Conservation (phyloP, 2,113 vertebrate genomes). For the Scolopax mira region DNA sequence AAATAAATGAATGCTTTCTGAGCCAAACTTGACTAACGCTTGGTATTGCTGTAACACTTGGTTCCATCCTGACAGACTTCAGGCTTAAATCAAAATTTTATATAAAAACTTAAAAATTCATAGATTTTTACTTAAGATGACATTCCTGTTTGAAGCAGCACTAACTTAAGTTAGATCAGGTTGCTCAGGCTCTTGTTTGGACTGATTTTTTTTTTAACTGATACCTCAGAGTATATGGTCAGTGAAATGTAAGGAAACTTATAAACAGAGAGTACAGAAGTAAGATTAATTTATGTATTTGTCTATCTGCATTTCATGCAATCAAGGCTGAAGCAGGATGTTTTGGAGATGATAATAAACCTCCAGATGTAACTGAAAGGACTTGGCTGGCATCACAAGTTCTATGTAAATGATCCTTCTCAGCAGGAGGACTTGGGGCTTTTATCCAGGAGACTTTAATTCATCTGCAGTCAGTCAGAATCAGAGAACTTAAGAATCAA, state of each 20-base stretch:
- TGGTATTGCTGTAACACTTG: neutral
- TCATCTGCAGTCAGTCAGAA: neutral
- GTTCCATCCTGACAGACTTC: neutral
- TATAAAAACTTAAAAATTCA: neutral
- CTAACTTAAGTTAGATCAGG: neutral
- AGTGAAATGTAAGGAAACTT: neutral
- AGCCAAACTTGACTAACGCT: neutral
- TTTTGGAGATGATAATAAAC: neutral
- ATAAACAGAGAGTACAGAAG: neutral
- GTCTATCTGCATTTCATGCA: neutral
- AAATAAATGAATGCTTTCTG: neutral
- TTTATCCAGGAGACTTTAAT: neutral
- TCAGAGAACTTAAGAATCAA: neutral
- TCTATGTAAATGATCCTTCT: neutral
- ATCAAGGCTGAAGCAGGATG: neutral
- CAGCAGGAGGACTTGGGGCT: neutral
- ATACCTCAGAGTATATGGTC: neutral
- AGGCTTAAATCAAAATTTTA: neutral
- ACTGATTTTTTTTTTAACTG: neutral
- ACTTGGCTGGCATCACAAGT: neutral
- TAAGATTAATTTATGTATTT: neutral
- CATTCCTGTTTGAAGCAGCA: neutral
- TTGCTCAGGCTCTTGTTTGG: neutral
- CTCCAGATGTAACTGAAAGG: neutral
- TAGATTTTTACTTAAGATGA: neutral